Conservation (phyloP, 23 tunicate genomes). For the Corella eumyota region DNA sequence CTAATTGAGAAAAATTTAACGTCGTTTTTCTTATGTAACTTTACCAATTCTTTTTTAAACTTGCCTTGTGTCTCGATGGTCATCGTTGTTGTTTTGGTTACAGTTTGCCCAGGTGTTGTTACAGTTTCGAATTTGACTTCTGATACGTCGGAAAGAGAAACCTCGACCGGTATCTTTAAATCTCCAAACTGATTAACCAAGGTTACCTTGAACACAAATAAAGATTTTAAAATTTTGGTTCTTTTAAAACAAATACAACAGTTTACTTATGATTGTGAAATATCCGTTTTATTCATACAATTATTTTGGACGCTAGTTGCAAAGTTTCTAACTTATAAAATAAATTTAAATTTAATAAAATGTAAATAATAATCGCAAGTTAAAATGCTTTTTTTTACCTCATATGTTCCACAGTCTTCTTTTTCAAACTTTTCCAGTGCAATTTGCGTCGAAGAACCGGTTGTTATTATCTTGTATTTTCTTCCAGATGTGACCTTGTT, state of each 20-base stretch:
- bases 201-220: slow-evolving; percentile 26
- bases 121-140: slow-evolving; percentile 50
- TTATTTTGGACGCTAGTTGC: neutral
- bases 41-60: too few species aligned
- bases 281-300: too few species aligned
- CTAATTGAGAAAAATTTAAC: too few species aligned
- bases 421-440: slow-evolving; percentile 44
- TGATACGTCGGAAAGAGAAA: slow-evolving; percentile 58
- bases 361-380: too few species aligned
- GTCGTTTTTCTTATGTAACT: too few species aligned
- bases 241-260: too few species aligned
- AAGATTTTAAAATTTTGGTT: neutral
- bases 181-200: slow-evolving; percentile 62
- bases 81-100: slow-evolving; percentile 61
- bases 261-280: too few species aligned
- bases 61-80: too few species aligned
- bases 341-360: neutral
- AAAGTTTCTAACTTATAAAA: neutral
- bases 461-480: slow-evolving; percentile 30
- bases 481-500: slow-evolving; percentile 8
- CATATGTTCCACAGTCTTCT: slow-evolving; percentile 82
- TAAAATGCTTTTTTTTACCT: too few species aligned
- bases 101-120: slow-evolving; percentile 52
- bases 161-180: slow-evolving; percentile 66
- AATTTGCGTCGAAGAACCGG: slow-evolving; percentile 20